Evolutionary conservation across 2,797 vertebrate genomes (phyloP), one percentile per base, ranked within the genome.

Genomic region (Lithobates sylvaticus): DNA sequence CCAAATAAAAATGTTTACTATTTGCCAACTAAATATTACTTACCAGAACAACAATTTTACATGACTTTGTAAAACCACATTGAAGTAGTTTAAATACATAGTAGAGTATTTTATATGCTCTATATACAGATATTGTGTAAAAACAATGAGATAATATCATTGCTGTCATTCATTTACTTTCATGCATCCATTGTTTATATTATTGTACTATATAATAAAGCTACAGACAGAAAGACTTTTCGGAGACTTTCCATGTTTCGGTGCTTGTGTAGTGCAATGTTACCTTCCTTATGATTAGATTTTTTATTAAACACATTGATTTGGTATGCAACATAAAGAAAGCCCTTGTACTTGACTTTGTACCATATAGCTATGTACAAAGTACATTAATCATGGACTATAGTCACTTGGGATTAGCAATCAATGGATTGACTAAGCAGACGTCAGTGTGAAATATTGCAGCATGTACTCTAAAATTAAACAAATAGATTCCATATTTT

Each of bases 371-470:
- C 27, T 12, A 67, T 67, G 26, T 29, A 26, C 65, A 67, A 29
- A 26, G 65, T 29, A 26, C 65, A 29, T 67, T 67, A 67, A 67
- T 67, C 65, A 67, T 29, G 16, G 26, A 29, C 65, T 29, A 29
- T 26, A 29, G 26, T 29, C 65, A 12, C 65, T 29, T 29, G 65
- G 65, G 65, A 67, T 10, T 13, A 67, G 65, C n/a, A 67, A 67
- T 67, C 65, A 67, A 67, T 67, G 65, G 65, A 67, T 67, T 67
- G 65, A 67, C 65, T 67, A 67, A 67, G 65, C 65, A 67, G 65
- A 67, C 27, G 65, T 67, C 65, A 67, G 27, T 67, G 65, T 67
- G 65, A 67, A 67, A 67, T 67, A 26, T 29, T 29, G 27, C 65
- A 67, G 65, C 27, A 26, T 67, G 65, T 67, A 67, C 65, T 67